Evolutionary conservation across 2,888 invertebrate species (phyloP).

Genomic region (Malthinus seriepunctatus): DNA sequence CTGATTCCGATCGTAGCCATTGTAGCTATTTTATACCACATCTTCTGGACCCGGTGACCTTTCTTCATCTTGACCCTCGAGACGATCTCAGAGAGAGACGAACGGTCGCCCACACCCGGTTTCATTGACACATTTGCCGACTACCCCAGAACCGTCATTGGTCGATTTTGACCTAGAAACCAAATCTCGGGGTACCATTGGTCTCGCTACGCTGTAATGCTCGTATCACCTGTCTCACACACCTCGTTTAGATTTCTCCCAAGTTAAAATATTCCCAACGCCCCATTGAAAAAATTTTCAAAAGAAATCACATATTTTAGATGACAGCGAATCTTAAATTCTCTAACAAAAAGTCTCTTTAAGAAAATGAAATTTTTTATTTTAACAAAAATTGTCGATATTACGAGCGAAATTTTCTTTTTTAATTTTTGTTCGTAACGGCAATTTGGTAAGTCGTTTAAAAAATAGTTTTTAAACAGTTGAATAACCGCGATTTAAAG

Average conservation of each 20-base stretch:
- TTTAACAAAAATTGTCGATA: constrained; percentile 12
- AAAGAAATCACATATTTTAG: constrained; percentile 3
- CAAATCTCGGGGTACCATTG: constrained; percentile 38
- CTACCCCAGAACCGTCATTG: constrained; percentile 51
- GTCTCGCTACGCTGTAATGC: constrained; percentile 30
- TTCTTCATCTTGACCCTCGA: constrained; percentile 49
- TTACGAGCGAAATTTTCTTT: constrained; percentile 20
- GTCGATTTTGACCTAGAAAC: constrained; percentile 48
- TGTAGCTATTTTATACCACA: constrained; percentile 50
- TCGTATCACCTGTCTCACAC: constrained; percentile 29
- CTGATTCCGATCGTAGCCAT: constrained; percentile 47
- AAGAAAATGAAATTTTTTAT: constrained; percentile 31
- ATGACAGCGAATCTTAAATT: constrained; percentile 38
- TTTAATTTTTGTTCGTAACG: neutral
- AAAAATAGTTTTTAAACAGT: neutral
- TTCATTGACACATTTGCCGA: constrained; percentile 51
- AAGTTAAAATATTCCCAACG: constrained; percentile 8
- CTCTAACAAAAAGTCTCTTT: constrained; percentile 27
- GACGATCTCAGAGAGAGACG: constrained; percentile 41
- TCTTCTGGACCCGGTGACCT: constrained; percentile 48
- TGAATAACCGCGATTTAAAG: neutral
- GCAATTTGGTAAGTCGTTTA: too few relatives aligned
- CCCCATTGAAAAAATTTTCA: constrained; percentile 11
- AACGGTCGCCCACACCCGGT: constrained; percentile 34
- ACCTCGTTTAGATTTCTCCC: constrained; percentile 16